Percentiles rank a stretch among this genome's conserved stretches.
phyloP scores from a whole-genome alignment of 2,797 vertebrate species.

The Streptopelia turtur region DNA sequence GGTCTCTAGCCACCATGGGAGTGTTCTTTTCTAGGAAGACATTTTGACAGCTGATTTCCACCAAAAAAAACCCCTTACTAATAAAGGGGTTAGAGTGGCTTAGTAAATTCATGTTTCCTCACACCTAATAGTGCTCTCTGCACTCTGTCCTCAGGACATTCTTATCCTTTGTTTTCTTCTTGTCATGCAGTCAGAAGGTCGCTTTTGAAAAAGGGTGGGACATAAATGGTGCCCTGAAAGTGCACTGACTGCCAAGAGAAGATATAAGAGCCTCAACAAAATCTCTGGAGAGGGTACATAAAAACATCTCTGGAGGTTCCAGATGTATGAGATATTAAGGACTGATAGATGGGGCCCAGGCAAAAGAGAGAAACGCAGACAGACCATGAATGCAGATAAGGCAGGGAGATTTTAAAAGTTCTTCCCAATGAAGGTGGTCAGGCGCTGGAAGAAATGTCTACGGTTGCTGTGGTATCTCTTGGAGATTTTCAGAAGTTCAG shows the following conservation, averaged over 20 bases:
- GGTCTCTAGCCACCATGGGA: neutral
- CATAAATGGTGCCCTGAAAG: neutral
- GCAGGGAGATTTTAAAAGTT: neutral
- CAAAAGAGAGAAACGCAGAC: neutral
- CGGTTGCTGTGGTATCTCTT: neutral
- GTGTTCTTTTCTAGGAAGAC: neutral
- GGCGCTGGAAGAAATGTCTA: neutral
- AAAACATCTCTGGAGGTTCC: neutral
- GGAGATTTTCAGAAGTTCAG: neutral
- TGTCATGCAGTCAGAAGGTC: neutral
- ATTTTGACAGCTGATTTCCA: neutral
- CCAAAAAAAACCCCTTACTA: neutral
- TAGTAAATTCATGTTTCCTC: neutral
- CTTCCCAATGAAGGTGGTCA: neutral
- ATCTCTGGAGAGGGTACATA: neutral
- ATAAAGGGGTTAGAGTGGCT: neutral
- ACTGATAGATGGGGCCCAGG: rapidly evolving
- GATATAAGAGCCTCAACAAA: neutral
- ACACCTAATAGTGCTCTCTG: neutral
- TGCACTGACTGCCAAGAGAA: neutral
- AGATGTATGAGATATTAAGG: neutral
- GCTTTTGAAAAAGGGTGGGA: neutral
- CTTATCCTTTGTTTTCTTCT: neutral
- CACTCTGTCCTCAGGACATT: neutral
- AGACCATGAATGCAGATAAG: neutral